Base-by-base conservation (phyloP, 2,888 invertebrate genomes). In the Tiliacea citrago region DNA sequence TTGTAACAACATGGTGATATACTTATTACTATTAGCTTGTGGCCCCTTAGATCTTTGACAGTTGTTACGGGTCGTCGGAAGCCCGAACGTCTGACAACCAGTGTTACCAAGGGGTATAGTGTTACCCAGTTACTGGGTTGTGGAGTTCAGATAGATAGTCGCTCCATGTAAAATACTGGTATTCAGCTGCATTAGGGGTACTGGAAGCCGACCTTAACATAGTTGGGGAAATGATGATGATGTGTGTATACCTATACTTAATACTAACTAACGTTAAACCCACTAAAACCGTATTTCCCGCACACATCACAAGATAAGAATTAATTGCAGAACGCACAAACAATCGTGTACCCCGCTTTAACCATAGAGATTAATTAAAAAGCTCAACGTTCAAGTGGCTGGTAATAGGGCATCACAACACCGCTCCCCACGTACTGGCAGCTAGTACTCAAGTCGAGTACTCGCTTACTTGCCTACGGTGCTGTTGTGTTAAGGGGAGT, bases 401-500 rank as follows among this genome's bases (percentile, higher is more conserved):
- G 86, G 91, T 95, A 94, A 95, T 93, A 93, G 92, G 91, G 93
- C 92, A 94, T 92, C 93, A 95, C 91, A 93, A 93, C 94, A 92
- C 91, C 88, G 88, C 90, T 68, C 88, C 85, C 88, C 83, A 75
- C 81, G 87, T 87, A 86, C 83, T 87, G 77, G 89, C 92, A 89
- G 89, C 87, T 81, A 92, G 81, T 81, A 83, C 88, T 87, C 81
- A 90, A 91, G 86, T 86, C 79, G 86, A 90, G 91, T 89, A 89
- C 88, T 87, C 84, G 78, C 77, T 83, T 81, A 79, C 84, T 70
- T 75, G 68, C 79, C 80, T 75, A 71, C 69, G 29, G 72, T 85
- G 77, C 74, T 89, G 89, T 88, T 90, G 86, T 88, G 84, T 84
- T 85, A 85, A 83, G 86, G 91, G 91, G 89, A 87, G 88, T 83